Conservation (phyloP, 2,113 vertebrate genomes). For the Centrocercus urophasianus region DNA sequence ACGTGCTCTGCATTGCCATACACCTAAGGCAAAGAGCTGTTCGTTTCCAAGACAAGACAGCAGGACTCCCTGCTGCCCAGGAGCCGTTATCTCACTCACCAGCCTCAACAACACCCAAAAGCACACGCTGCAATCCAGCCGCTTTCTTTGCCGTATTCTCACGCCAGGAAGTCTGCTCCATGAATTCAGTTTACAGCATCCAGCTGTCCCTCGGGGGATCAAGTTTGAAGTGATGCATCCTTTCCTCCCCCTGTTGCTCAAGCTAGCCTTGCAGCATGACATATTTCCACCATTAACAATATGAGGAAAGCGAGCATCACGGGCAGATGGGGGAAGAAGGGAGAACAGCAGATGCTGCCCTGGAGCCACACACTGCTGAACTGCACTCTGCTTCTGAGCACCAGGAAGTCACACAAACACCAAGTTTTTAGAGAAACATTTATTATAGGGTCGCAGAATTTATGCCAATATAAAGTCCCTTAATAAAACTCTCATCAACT, state of each 20-base stretch:
- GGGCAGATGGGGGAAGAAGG: background rate
- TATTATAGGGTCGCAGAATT: conserved; percentile 79
- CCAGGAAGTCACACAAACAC: conserved; percentile 45
- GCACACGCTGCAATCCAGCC: accelerated
- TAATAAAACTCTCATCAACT: conserved; percentile 74
- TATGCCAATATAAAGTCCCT: conserved; percentile 78
- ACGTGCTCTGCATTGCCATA: accelerated
- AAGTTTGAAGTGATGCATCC: accelerated
- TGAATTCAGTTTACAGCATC: accelerated
- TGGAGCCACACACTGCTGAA: accelerated
- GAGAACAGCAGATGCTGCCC: background rate
- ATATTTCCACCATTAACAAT: background rate
- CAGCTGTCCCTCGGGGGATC: background rate
- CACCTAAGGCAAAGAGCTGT: background rate
- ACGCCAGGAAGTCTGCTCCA: accelerated
- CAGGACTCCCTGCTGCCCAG: background rate
- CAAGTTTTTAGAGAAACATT: conserved; percentile 75
- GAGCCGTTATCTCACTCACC: background rate
- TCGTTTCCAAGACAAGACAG: background rate
- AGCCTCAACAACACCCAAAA: background rate
- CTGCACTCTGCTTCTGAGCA: accelerated
- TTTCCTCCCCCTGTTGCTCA: background rate
- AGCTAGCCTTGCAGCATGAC: background rate
- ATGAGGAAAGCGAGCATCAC: background rate
- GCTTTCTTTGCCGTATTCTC: accelerated